Evolutionary conservation across 2,113 vertebrate genomes (phyloP).

Genomic region (Aldabrachelys gigantea): DNA sequence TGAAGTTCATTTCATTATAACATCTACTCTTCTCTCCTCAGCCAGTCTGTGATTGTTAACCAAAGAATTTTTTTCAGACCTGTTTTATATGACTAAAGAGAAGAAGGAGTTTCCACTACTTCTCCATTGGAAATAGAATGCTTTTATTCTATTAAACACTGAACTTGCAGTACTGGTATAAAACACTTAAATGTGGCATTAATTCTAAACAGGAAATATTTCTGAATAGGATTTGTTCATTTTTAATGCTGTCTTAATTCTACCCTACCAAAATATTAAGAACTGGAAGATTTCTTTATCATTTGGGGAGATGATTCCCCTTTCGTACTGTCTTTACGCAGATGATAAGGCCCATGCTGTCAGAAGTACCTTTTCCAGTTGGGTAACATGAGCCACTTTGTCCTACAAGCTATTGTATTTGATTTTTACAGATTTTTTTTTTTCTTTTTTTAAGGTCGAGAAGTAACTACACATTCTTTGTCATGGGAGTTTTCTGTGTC

Average conservation of each 20-base stretch:
- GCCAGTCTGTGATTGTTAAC: background rate
- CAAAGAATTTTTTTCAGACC: background rate
- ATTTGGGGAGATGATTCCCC: background rate
- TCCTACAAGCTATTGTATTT: background rate
- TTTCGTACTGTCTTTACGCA: background rate
- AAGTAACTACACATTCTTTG: conserved; percentile 42
- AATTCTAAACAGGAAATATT: background rate
- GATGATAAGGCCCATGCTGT: background rate
- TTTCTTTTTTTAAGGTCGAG: background rate
- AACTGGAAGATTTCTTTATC: background rate
- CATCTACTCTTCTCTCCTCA: too few relatives aligned
- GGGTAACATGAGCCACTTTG: background rate
- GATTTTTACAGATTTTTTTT: background rate
- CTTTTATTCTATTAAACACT: background rate
- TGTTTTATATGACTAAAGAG: background rate
- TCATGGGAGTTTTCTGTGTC: background rate
- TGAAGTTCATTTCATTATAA: too few relatives aligned
- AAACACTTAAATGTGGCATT: too few relatives aligned
- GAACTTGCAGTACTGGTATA: background rate
- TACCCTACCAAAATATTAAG: background rate
- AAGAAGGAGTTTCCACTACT: background rate
- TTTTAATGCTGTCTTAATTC: background rate
- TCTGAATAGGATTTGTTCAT: background rate
- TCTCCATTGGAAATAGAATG: background rate
- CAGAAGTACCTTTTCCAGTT: background rate